Percentiles rank a stretch among this genome's conserved stretches.
Evolutionary conservation across 2,113 vertebrate genomes (phyloP).

Genomic region (Cynocephalus volans): DNA sequence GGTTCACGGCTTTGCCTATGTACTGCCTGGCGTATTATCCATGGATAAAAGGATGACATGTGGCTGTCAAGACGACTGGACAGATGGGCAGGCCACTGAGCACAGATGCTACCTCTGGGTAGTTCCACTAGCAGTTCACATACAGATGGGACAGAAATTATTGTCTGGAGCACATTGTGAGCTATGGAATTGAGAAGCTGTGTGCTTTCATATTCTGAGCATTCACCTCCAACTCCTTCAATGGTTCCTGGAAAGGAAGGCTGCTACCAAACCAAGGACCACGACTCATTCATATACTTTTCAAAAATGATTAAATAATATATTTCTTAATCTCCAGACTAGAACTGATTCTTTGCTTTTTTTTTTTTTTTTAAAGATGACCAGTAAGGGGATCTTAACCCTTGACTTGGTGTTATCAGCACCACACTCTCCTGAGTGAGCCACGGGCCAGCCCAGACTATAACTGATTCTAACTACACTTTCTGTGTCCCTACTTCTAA

Average conservation of each 20-base stretch:
- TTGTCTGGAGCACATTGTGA: not conserved
- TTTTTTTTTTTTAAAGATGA: too few relatives aligned
- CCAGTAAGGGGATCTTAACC: too few relatives aligned
- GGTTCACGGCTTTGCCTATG: not conserved
- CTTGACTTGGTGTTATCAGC: too few relatives aligned
- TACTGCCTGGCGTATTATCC: not conserved
- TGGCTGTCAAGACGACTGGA: not conserved
- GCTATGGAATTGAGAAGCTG: not conserved
- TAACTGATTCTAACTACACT: slow-evolving; percentile 52
- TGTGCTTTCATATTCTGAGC: slow-evolving; percentile 1
- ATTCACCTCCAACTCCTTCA: slow-evolving; percentile 3
- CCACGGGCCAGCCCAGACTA: too few relatives aligned
- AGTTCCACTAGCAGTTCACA: not conserved
- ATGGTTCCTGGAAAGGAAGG: slow-evolving; percentile 5
- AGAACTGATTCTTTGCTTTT: too few relatives aligned
- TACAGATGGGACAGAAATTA: not conserved
- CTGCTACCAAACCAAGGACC: not conserved
- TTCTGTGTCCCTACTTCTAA: not conserved
- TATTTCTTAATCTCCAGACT: slow-evolving; percentile 58
- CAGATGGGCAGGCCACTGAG: not conserved
- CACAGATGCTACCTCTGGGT: not conserved
- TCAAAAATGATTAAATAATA: not conserved
- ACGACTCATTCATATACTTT: not conserved
- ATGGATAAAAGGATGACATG: not conserved
- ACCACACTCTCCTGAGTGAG: too few relatives aligned